phyloP scores from a whole-genome alignment of 2,113 vertebrate species.

The Fukomys damarensis region DNA sequence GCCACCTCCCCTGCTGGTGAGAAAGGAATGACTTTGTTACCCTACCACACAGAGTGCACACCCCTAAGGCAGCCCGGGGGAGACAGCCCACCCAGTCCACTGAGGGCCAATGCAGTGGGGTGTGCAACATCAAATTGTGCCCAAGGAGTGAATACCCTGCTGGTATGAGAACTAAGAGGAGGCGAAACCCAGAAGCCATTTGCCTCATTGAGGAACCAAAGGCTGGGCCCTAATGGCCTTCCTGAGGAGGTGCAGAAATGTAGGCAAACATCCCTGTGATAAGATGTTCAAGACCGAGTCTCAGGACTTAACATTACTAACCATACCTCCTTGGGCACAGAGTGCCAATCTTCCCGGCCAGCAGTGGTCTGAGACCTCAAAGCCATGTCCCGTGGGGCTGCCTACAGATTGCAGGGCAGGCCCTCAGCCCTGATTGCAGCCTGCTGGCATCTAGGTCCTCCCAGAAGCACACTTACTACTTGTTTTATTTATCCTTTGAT shows the following conservation, averaged over 20 bases:
- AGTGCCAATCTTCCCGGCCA: not conserved
- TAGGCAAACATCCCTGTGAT: not conserved
- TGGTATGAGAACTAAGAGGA: not conserved
- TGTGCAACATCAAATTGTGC: not conserved
- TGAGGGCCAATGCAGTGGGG: too few relatives aligned
- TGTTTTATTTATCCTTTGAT: not conserved
- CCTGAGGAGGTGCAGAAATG: not conserved
- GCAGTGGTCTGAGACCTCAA: not conserved
- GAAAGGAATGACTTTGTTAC: not conserved
- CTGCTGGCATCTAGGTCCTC: not conserved
- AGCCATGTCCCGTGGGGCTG: not conserved
- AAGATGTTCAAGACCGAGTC: not conserved
- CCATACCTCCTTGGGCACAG: not conserved
- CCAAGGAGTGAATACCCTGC: not conserved
- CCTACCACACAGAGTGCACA: too few relatives aligned
- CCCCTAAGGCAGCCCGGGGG: not conserved
- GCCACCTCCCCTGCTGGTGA: too few relatives aligned
- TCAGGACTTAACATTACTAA: not conserved
- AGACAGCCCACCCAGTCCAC: not conserved
- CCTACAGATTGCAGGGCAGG: not conserved
- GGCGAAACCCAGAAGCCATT: not conserved
- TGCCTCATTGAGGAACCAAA: not conserved
- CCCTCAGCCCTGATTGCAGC: not conserved
- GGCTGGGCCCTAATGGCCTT: not conserved
- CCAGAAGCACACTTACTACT: not conserved